Evolutionary conservation across 2,888 invertebrate species (phyloP), one percentile per base, ranked within the genome.

Genomic region (Ecliptopera silaceata): DNA sequence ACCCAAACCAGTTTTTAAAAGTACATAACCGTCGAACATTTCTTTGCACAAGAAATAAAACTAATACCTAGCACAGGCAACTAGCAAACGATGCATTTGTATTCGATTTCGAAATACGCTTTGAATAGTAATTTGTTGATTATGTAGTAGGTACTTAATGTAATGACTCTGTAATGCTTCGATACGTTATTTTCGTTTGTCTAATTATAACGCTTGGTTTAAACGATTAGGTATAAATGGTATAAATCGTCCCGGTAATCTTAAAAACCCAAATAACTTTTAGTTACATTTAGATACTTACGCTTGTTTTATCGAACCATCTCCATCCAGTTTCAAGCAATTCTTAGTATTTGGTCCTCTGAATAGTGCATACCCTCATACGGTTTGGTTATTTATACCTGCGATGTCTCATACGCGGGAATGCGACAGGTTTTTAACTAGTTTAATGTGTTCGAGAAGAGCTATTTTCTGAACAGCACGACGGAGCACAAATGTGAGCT

Each of bases 361-460:
- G n/a, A n/a, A n/a, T n/a, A n/a, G n/a, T n/a, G n/a, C n/a, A n/a
- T n/a, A n/a, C n/a, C n/a, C n/a, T n/a, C n/a, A n/a, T n/a, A n/a
- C n/a, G n/a, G n/a, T n/a, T n/a, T n/a, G n/a, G n/a, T n/a, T n/a
- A n/a, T n/a, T 2, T 15, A 36, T 15, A 15, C 36, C 18, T 43
- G 32, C 13, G 5, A n/a, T n/a, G n/a, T n/a, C n/a, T n/a, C n/a
- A 17, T 36, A 12, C 43, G 13, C 29, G 32, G 26, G 36, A 20
- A 43, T 22, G 47, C 3, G 42, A 44, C 44, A 49, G 43, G n/a
- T n/a, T n/a, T 57, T 57, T 57, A 47, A 47, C 46, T n/a, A n/a
- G n/a, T 48, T 38, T 55, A 48, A 55, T 55, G 38, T 38, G 44
- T 32, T 44, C 36, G 43, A 8, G 8, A 22, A 32, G 45, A 46